phyloP scores from a whole-genome alignment of 2,797 vertebrate genomes.

The Pelochelys cantorii region DNA sequence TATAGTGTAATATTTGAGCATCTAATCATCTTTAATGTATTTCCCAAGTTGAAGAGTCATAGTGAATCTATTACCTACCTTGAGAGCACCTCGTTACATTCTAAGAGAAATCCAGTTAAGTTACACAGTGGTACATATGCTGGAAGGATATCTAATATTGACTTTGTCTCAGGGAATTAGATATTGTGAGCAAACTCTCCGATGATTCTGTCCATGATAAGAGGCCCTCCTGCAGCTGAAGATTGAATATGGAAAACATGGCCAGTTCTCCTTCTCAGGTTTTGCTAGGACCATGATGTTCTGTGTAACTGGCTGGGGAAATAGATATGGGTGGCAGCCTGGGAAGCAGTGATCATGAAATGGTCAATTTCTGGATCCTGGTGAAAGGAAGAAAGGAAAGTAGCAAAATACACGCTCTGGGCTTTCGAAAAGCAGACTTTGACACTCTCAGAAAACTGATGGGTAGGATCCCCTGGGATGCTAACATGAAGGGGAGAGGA shows the following conservation, averaged over 20 bases:
- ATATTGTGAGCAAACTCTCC: background rate
- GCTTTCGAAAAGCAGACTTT: no score
- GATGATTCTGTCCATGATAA: background rate
- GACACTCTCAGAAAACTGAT: no score
- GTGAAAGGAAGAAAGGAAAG: no score
- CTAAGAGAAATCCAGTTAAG: background rate
- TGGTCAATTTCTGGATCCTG: no score
- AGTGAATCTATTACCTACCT: background rate
- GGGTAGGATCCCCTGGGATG: no score
- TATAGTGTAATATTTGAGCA: background rate
- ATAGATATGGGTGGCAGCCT: no score
- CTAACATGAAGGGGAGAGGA: no score
- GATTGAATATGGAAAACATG: background rate
- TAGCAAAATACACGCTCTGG: no score
- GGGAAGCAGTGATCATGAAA: no score
- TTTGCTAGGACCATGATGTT: background rate
- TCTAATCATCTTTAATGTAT: rapidly evolving
- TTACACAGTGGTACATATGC: background rate
- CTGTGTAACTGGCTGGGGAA: background rate
- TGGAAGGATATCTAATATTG: background rate
- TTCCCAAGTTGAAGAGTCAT: slow-evolving; percentile 15
- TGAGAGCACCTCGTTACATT: background rate
- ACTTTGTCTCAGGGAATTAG: background rate
- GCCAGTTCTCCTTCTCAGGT: background rate
- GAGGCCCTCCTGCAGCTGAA: background rate